Conservation (phyloP, 2,888 invertebrate species). For the Schrankia costaestrigalis region DNA sequence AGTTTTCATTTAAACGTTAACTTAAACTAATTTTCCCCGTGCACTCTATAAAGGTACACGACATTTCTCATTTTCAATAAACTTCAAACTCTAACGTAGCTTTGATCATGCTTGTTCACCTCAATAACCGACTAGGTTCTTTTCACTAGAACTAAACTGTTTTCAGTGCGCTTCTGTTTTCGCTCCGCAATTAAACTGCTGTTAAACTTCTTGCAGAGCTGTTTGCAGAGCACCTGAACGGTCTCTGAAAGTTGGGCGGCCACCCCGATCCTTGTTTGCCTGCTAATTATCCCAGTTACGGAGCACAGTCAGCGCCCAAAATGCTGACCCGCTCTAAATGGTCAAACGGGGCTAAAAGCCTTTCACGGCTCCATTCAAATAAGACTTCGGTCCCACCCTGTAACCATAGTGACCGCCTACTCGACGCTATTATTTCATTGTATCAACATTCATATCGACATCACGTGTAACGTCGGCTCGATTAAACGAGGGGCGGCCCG, state of each 20-base stretch:
- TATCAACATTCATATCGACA: constrained; percentile 75
- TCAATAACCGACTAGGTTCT: constrained; percentile 65
- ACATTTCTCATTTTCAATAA: constrained; percentile 55
- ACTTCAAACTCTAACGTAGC: constrained; percentile 47
- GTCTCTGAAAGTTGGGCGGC: constrained; percentile 69
- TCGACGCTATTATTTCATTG: constrained; percentile 69
- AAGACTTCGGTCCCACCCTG: constrained; percentile 60
- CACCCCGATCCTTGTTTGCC: constrained; percentile 71
- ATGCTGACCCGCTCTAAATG: constrained; percentile 68
- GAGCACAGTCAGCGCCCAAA: constrained; percentile 65
- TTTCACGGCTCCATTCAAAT: constrained; percentile 61
- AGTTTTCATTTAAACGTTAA: too few species aligned
- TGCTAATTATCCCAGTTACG: constrained; percentile 72
- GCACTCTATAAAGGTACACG: constrained; percentile 14
- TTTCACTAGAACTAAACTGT: constrained; percentile 72
- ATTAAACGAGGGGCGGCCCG: constrained; percentile 71
- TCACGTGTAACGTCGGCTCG: constrained; percentile 67
- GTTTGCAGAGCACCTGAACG: constrained; percentile 77
- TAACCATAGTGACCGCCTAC: constrained; percentile 73
- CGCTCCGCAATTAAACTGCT: constrained; percentile 78
- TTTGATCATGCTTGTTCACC: constrained; percentile 50
- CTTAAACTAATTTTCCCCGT: constrained; percentile 37
- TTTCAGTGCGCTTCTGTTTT: constrained; percentile 76
- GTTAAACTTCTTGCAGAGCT: constrained; percentile 78
- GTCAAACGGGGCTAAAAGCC: constrained; percentile 72